Percentiles rank a stretch among this genome's conserved stretches.
Conservation (phyloP, 2,888 invertebrate species). For the Andrena fulva region DNA sequence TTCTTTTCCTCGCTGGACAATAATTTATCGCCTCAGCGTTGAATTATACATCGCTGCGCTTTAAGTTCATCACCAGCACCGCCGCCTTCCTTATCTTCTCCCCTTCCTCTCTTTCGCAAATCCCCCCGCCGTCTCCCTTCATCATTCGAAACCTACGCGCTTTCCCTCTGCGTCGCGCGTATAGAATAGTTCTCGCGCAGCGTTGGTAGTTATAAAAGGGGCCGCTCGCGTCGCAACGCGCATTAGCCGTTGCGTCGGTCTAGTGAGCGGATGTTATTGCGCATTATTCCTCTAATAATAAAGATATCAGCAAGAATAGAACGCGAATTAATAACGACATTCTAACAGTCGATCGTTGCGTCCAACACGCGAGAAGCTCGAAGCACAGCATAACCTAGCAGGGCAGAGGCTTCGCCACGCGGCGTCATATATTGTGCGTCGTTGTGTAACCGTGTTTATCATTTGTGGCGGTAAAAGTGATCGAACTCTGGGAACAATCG, state of each 20-base stretch:
- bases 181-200: background rate
- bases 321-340: background rate
- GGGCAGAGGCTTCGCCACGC: background rate
- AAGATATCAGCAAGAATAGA: constrained; percentile 3
- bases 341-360: background rate
- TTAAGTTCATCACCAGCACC: background rate
- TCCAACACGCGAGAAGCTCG: background rate
- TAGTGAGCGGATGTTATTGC: background rate
- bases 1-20: background rate
- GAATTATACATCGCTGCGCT: too few relatives aligned
- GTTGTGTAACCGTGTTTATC: constrained; percentile 44
- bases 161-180: background rate
- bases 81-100: background rate
- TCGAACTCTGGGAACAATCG: background rate
- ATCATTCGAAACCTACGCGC: background rate
- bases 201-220: constrained; percentile 67
- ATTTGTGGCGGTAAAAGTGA: constrained; percentile 39
- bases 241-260: constrained; percentile 56
- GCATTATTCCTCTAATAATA: background rate
- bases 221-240: constrained; percentile 49
- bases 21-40: background rate
- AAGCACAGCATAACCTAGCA: constrained; percentile 26
- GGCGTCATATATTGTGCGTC: constrained; percentile 5
- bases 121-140: background rate
- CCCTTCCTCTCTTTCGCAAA: background rate